Evolutionary conservation across 2,888 invertebrate genomes (phyloP), one percentile per base, ranked within the genome.

Genomic region (Eilema griseolum): DNA sequence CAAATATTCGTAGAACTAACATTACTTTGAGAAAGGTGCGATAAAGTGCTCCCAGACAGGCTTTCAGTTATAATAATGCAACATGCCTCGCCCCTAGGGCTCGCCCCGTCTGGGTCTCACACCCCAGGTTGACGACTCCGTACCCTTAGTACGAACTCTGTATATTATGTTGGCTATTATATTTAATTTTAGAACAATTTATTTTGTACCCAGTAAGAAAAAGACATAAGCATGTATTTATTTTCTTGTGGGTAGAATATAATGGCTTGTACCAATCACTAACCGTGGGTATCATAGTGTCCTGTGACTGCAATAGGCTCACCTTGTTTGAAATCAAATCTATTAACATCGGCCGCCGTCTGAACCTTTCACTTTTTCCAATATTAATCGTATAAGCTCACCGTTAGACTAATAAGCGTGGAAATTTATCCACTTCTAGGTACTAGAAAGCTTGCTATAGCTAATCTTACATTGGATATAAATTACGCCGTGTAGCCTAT

Each of bases 91-190:
- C 68, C 72, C 66, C n/a, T 3, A 62, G 74, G 76, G 80, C 2
- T 41, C 28, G 78, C 63, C 70, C 23, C 24, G 83, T 74, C 76
- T 72, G 69, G 33, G 31, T 59, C 14, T 60, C 71, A 76, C 72
- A 71, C 46, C 64, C 7, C 60, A 62, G 83, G 74, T 82, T 82
- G 71, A 71, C 76, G 80, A 76, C 80, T 33, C 57, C 60, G 60
- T 60, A 67, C 71, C 80, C 69, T 72, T 61, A 68, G 2, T 41
- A 20, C 72, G 67, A 72, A 70, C 80, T 57, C 33, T 1, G 23
- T 11, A 33, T 26, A 28, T 65, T 65, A 20, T 63, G 28, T 67
- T 28, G 14, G 59, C 31, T 46, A 14, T 52, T 61, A 57, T 66
- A 23, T 59, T 16, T 28, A 46, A 24, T 37, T 24, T 24, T 16